A percentile compares a stretch with the other conserved stretches of the same genome.
phyloP scores from a whole-genome alignment of 2,888 invertebrate species.

The Nineta flava region DNA sequence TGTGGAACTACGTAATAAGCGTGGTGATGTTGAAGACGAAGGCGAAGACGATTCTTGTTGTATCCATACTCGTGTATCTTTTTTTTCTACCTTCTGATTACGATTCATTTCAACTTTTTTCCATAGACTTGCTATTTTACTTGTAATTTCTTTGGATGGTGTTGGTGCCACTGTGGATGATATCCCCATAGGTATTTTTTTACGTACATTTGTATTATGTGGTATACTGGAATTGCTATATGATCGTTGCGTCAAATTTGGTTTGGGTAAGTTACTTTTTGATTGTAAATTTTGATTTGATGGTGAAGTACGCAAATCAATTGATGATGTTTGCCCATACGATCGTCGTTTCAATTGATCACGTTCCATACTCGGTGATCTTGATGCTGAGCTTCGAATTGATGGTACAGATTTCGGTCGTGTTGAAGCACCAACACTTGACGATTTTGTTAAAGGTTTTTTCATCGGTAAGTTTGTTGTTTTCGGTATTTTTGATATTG shows the following conservation, averaged over 20 bases:
- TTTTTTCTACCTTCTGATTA: conserved; percentile 36
- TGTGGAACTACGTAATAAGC: conserved; percentile 44
- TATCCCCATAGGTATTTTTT: conserved; percentile 9
- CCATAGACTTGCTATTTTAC: conserved; percentile 69
- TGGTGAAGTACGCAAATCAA: conserved; percentile 32
- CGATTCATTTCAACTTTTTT: conserved; percentile 58
- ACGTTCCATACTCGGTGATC: conserved; percentile 27
- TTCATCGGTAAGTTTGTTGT: neutral
- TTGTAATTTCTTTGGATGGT: conserved; percentile 44
- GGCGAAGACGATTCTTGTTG: conserved; percentile 11
- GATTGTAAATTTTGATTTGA: conserved; percentile 38
- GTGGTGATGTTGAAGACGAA: conserved; percentile 18
- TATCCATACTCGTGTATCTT: conserved; percentile 45
- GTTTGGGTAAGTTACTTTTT: conserved; percentile 9
- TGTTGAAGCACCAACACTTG: neutral
- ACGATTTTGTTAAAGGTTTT: conserved; percentile 5
- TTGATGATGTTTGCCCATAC: conserved; percentile 15
- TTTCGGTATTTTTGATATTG: conserved; percentile 19
- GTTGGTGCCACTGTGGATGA: neutral
- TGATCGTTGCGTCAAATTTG: conserved; percentile 23
- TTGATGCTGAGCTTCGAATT: conserved; percentile 2
- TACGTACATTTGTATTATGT: conserved; percentile 27
- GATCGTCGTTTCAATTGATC: conserved; percentile 15
- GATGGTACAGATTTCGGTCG: conserved; percentile 1
- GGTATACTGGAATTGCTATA: conserved; percentile 45